Evolutionary conservation across 1,140 invertebrate species (phyloP).

Genomic region (Ptiloglossa arizonensis): DNA sequence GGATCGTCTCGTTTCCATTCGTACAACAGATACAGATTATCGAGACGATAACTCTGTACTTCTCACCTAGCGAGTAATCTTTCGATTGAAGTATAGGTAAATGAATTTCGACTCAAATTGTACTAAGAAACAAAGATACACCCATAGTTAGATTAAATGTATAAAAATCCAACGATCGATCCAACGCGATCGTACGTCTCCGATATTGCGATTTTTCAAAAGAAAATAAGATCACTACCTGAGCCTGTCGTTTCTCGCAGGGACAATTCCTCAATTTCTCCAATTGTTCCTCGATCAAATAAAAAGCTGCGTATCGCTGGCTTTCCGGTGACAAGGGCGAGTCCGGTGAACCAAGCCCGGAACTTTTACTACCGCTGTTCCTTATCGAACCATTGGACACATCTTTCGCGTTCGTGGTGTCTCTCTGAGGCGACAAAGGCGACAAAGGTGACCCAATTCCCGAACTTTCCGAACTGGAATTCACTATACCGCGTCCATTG

Average conservation of each 20-base stretch:
- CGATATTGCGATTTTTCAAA: background rate
- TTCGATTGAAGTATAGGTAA: too few relatives aligned
- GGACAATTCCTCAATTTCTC: conserved; percentile 72
- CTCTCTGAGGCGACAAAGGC: conserved; percentile 72
- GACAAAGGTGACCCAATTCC: conserved; percentile 74
- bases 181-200: too few relatives aligned
- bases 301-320: conserved; percentile 71
- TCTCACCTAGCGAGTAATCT: too few relatives aligned
- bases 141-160: too few relatives aligned
- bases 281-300: conserved; percentile 72
- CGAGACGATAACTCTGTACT: too few relatives aligned
- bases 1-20: too few relatives aligned
- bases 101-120: too few relatives aligned
- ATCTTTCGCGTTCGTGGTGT: conserved; percentile 33
- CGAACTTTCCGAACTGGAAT: conserved; percentile 75
- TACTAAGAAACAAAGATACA: too few relatives aligned
- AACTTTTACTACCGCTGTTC: conserved; percentile 70
- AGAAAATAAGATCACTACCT: conserved; percentile 58
- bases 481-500: conserved; percentile 58
- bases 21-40: too few relatives aligned
- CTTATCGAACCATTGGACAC: conserved; percentile 36
- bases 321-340: conserved; percentile 74
- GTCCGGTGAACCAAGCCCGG: conserved; percentile 70
- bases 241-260: conserved; percentile 69
- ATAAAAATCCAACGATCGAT: too few relatives aligned